Evolutionary conservation across 2,797 vertebrate species (phyloP).

Genomic region (Centroberyx gerrardi): DNA sequence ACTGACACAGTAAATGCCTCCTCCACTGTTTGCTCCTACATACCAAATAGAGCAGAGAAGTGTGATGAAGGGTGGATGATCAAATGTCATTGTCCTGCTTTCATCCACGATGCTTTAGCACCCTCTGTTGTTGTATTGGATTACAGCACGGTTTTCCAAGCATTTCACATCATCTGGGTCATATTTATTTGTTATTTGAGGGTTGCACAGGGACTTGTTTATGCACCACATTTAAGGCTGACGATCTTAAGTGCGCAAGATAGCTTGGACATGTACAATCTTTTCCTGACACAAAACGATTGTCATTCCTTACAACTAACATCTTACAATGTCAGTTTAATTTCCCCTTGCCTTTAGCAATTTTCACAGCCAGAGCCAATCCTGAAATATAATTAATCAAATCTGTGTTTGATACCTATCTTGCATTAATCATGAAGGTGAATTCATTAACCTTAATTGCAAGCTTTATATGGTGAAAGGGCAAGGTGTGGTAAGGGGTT

Average conservation of each 20-base stretch:
- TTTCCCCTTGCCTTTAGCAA: slow-evolving; percentile 51
- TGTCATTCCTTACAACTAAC: slow-evolving; percentile 33
- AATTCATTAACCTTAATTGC: slow-evolving; percentile 75
- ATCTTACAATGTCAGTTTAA: slow-evolving; percentile 57
- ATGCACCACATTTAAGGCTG: slow-evolving; percentile 22
- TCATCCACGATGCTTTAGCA: slow-evolving; percentile 68
- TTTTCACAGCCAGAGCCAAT: slow-evolving; percentile 39
- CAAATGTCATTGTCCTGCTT: slow-evolving; percentile 53
- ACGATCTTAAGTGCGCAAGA: slow-evolving; percentile 19
- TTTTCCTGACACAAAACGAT: slow-evolving; percentile 39
- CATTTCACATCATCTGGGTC: background rate
- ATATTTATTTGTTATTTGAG: background rate
- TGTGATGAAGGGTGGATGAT: slow-evolving; percentile 59
- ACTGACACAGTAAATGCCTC: slow-evolving; percentile 61
- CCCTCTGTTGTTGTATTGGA: slow-evolving; percentile 66
- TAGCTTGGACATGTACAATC: slow-evolving; percentile 27
- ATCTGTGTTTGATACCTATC: slow-evolving; percentile 61
- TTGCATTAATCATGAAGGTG: slow-evolving; percentile 66
- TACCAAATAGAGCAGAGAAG: slow-evolving; percentile 64
- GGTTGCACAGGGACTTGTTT: background rate
- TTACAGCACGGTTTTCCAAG: slow-evolving; percentile 3
- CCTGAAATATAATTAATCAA: slow-evolving; percentile 55
- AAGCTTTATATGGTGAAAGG: slow-evolving; percentile 64
- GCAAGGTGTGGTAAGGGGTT: slow-evolving; percentile 38
- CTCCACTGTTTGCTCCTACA: slow-evolving; percentile 65